phyloP scores from a whole-genome alignment of 2,888 invertebrate species.

The Ormyrus thymus region DNA sequence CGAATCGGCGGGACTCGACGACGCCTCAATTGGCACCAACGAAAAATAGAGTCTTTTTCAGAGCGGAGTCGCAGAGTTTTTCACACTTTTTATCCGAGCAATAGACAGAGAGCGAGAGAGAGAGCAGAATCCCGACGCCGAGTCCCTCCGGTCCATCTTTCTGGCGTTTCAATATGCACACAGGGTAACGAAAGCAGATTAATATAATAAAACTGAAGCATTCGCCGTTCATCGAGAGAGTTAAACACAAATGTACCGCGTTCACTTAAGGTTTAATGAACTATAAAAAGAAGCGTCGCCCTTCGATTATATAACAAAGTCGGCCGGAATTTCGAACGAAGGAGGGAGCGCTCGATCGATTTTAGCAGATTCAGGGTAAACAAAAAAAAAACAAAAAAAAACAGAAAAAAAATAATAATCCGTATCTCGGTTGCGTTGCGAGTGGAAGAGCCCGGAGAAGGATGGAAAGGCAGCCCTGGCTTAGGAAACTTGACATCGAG shows the following conservation, averaged over 20 bases:
- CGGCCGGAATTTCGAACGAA: not conserved
- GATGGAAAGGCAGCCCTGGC: not conserved
- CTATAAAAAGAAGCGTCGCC: too few species aligned
- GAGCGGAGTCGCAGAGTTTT: conserved; percentile 1
- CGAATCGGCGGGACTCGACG: conserved; percentile 46
- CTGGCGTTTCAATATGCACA: conserved; percentile 66
- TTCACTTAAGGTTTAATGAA: too few species aligned
- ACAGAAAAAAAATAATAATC: conserved; percentile 60
- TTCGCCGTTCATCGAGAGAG: conserved; percentile 34
- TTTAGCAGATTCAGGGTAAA: conserved; percentile 59
- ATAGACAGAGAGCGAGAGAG: not conserved
- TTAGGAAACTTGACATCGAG: conserved; percentile 58
- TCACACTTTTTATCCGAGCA: conserved; percentile 16
- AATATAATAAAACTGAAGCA: conserved; percentile 43
- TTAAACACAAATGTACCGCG: not conserved
- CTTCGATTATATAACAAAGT: conserved; percentile 3
- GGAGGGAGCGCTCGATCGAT: conserved; percentile 59
- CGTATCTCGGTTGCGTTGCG: conserved; percentile 64
- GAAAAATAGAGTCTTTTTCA: not conserved
- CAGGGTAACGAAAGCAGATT: conserved; percentile 70
- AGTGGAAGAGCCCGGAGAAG: not conserved
- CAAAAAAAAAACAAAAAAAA: conserved; percentile 60
- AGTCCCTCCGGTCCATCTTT: conserved; percentile 63
- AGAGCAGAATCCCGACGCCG: conserved; percentile 54
- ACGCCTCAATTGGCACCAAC: not conserved